Base-by-base conservation (phyloP, 2,113 vertebrate species). In the Pagrus major region DNA sequence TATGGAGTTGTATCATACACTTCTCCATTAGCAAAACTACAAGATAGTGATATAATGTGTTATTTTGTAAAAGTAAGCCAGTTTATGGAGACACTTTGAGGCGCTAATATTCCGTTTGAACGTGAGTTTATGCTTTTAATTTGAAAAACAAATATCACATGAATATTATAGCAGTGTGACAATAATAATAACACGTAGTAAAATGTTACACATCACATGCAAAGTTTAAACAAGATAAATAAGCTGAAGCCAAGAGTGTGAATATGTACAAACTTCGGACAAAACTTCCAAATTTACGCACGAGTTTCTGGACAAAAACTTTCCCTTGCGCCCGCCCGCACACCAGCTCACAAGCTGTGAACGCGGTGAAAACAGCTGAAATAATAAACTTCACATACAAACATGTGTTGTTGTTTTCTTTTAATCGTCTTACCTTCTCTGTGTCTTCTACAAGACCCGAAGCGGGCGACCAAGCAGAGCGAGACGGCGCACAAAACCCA, bases 391-490 rank as follows among this genome's bases (percentile, higher is more conserved):
- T 9, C 33, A 18, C 27, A 64, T 0, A 18, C 0, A 29, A 0
- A 1, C 8, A 6, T 4, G n/a, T n/a, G n/a, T n/a, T n/a, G n/a
- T n/a, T 1, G 14, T 6, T 33, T 3, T 4, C 15, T 25, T 0
- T 21, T 8, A 55, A 5, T 35, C 25, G 0, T 77, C 89, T 87
- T 93, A 93, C 92, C 91, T 81, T 27, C 8, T 55, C 35, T 44
- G 3, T 6, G 0, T 63, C 39, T 68, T 41, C 78, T 66, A 58
- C 80, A 76, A 6, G 84, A 85, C 2, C 78, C 88, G 0, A 65
- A 46, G 37, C 12, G 35, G 54, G 41, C 14, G 23, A 75, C 55
- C 1, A 39, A 81, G 63, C 23, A 31, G 35, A 91, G 44, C 1
- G 46, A 78, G 5, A 86, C 23, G 14, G 67, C 85, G 85, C 88